Conservation (phyloP, 2,888 invertebrate species). For the Scrobipalpa costella region DNA sequence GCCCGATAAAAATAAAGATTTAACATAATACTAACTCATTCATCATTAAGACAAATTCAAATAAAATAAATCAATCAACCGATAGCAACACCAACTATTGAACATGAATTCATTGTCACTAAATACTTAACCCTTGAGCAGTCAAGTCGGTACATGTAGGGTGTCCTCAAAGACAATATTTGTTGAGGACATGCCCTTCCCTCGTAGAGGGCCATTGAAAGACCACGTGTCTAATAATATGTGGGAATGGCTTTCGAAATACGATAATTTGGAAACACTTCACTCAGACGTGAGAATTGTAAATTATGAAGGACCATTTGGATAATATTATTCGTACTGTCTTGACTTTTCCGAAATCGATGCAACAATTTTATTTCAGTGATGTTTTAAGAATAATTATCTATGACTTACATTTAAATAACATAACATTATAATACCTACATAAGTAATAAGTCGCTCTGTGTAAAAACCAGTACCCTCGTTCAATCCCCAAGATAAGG, state of each 20-base stretch:
- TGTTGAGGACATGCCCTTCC: conserved; percentile 69
- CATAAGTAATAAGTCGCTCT: too few relatives aligned
- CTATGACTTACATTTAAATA: too few relatives aligned
- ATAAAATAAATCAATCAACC: neutral
- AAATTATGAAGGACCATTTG: conserved; percentile 34
- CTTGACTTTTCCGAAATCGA: too few relatives aligned
- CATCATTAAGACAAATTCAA: neutral
- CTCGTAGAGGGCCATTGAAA: conserved; percentile 48
- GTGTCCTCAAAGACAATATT: conserved; percentile 79
- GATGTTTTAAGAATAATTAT: too few relatives aligned
- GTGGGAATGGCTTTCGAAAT: conserved; percentile 64
- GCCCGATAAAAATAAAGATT: too few relatives aligned
- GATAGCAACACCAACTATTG: conserved; percentile 38
- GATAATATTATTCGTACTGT: neutral
- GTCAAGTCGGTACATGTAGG: conserved; percentile 58
- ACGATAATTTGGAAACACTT: conserved; percentile 66
- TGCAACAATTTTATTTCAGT: too few relatives aligned
- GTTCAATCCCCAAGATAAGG: too few relatives aligned
- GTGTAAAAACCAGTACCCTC: too few relatives aligned
- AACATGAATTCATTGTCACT: conserved; percentile 50
- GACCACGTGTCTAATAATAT: conserved; percentile 64
- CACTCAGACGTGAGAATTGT: conserved; percentile 52
- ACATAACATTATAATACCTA: too few relatives aligned
- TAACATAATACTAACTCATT: too few relatives aligned
- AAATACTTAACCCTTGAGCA: conserved; percentile 62